Evolutionary conservation across 2,888 invertebrate species (phyloP), one percentile per base, ranked within the genome.

Genomic region (Willowsia nigromaculata): DNA sequence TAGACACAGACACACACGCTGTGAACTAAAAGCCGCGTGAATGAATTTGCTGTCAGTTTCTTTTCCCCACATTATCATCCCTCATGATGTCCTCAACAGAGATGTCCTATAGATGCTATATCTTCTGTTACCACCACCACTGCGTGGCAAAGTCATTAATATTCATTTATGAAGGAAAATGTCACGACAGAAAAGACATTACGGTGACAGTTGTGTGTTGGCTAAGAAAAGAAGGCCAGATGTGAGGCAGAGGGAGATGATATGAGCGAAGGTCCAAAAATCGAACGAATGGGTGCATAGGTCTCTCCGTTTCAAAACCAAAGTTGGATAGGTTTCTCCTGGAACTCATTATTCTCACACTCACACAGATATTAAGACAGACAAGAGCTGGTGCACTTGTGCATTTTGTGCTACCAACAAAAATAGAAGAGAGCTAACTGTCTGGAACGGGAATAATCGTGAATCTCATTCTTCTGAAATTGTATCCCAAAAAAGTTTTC

Each of bases 141-240:
- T 37, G 30, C 40, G 22, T 15, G n/a, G n/a, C 18, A 22, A 25
- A 71, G 71, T 88, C 88, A 88, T 88, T 88, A 88, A 88, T 88
- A 88, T 88, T 81, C 88, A 88, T 88, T 88, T 88, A 78, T 71
- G 59, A 87, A 62, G 76, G 47, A 82, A 62, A 74, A 88, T 74
- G 88, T 74, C 88, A 88, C 59, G 50, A 81, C 78, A n/a, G 81
- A 62, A 27, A 68, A 83, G 81, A 74, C 80, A 78, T 87, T 87
- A 53, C 78, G 40, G 80, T 87, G 87, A 82, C 87, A 87, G 87
- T 87, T 87, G 86, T 40, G 71, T 18, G 40, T 25, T 74, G 47
- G 56, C 43, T n/a, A 62, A 81, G 76, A 43, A 62, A 62, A 81
- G 37, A 30, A 62, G 62, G 30, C 43, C 81, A 81, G 81, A 43